These are phyloP conservation scores for Drosophila formosana DNA, from an alignment of 2,888 invertebrate genomes.

Conservation along the genomic window DNA sequence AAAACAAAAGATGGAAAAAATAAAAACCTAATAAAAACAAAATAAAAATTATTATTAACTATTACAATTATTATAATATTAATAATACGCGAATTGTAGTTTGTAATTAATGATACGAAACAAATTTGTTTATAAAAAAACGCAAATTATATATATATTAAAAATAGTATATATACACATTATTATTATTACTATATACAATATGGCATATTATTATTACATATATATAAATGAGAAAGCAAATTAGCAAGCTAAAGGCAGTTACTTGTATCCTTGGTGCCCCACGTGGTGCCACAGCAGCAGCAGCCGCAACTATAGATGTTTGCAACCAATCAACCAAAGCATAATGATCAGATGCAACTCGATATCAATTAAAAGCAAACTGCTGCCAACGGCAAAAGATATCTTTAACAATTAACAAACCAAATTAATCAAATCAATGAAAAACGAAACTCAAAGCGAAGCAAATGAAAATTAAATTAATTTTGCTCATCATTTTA, in stretches of 20 bases:
- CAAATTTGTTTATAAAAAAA: constrained; percentile 75
- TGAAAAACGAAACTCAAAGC: constrained; percentile 23
- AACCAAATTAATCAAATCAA: constrained; percentile 33
- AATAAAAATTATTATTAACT: constrained; percentile 68
- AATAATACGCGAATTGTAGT: constrained; percentile 77
- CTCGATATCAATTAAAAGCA: constrained; percentile 75
- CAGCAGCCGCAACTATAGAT: constrained; percentile 31
- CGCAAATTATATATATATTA: constrained; percentile 74
- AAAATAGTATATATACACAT: constrained; percentile 62
- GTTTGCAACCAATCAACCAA: constrained; percentile 35
- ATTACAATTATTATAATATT: constrained; percentile 41
- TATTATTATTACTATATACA: constrained; percentile 78
- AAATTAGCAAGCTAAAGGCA: constrained; percentile 54
- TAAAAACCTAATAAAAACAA: constrained; percentile 64
- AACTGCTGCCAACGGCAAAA: constrained; percentile 74
- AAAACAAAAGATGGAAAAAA: constrained; percentile 28
- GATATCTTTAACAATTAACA: constrained; percentile 56
- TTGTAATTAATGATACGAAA: constrained; percentile 74
- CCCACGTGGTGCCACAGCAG: constrained; percentile 43
- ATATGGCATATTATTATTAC: constrained; percentile 76
- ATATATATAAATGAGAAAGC: constrained; percentile 56
- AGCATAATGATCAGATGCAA: constrained; percentile 37
- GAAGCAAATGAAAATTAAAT: constrained; percentile 35
- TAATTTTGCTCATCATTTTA: constrained; percentile 44
- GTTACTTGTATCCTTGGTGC: constrained; percentile 23